Conservation (phyloP, 2,888 invertebrate genomes). For the Teleogryllus oceanicus region DNA sequence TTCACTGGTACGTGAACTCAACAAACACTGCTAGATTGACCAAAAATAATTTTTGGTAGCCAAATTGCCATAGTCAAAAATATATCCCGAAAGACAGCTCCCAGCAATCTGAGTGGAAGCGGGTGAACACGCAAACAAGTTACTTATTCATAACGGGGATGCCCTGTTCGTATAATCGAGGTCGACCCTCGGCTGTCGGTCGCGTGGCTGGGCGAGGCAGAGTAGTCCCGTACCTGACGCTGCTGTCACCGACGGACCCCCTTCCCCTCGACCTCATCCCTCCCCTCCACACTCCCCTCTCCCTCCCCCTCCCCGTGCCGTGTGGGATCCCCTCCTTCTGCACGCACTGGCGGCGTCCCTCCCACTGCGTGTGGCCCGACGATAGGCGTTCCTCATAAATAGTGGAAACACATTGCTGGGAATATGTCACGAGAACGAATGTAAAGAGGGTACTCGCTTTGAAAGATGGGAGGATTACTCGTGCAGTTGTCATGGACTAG, state of each 20-base stretch:
- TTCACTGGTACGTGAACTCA: too few relatives aligned
- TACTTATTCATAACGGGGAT: too few relatives aligned
- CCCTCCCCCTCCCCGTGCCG: not conserved
- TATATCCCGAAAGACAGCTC: too few relatives aligned
- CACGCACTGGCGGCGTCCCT: not conserved
- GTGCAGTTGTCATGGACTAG: not conserved
- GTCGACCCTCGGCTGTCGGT: too few relatives aligned
- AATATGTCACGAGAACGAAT: slow-evolving; percentile 2
- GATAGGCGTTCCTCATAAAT: not conserved
- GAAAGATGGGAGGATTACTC: not conserved
- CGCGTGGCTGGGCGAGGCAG: too few relatives aligned
- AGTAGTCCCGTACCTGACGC: too few relatives aligned
- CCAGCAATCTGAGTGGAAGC: too few relatives aligned
- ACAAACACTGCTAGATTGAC: too few relatives aligned
- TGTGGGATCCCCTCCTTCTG: not conserved
- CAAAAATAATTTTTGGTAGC: too few relatives aligned
- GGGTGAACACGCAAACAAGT: too few relatives aligned
- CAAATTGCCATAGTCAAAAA: too few relatives aligned
- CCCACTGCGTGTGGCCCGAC: not conserved
- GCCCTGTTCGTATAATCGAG: too few relatives aligned
- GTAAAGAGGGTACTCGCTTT: not conserved
- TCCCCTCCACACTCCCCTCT: not conserved
- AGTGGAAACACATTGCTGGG: not conserved
- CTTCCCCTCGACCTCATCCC: not conserved
- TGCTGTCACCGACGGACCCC: not conserved